Percentiles rank a stretch among this genome's conserved stretches.
phyloP scores from a whole-genome alignment of 2,888 invertebrate species.

The Hyles lineata region DNA sequence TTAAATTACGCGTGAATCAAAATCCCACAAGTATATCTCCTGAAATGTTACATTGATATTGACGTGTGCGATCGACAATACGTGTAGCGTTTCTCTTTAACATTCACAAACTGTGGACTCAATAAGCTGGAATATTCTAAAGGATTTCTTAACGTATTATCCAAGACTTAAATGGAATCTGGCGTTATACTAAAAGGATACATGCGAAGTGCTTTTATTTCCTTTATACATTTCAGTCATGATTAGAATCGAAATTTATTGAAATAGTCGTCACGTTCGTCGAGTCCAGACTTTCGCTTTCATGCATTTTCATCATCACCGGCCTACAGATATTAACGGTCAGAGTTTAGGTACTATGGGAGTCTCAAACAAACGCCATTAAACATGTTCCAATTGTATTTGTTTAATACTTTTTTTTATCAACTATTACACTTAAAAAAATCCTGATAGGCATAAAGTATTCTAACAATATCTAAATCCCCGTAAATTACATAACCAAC shows the following conservation, averaged over 20 bases:
- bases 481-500: neutral
- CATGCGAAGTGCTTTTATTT: constrained; percentile 1
- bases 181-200: constrained; percentile 33
- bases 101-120: constrained; percentile 40
- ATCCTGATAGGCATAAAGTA: too few relatives aligned
- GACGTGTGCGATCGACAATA: constrained; percentile 50
- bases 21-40: constrained; percentile 60
- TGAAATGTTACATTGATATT: constrained; percentile 49
- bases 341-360: too few relatives aligned
- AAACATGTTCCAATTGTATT: neutral
- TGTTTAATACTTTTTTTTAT: neutral
- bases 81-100: constrained; percentile 46
- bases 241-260: neutral
- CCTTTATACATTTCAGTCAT: neutral
- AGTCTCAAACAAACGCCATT: too few relatives aligned
- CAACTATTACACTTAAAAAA: neutral
- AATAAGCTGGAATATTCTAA: constrained; percentile 44
- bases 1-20: constrained; percentile 79
- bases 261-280: too few relatives aligned
- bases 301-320: too few relatives aligned
- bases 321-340: too few relatives aligned
- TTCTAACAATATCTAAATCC: too few relatives aligned
- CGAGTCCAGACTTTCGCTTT: too few relatives aligned
- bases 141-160: constrained; percentile 44
- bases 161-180: constrained; percentile 42